Evolutionary conservation across 2,797 vertebrate genomes (phyloP).

Genomic region (Spinus olivaceus): DNA sequence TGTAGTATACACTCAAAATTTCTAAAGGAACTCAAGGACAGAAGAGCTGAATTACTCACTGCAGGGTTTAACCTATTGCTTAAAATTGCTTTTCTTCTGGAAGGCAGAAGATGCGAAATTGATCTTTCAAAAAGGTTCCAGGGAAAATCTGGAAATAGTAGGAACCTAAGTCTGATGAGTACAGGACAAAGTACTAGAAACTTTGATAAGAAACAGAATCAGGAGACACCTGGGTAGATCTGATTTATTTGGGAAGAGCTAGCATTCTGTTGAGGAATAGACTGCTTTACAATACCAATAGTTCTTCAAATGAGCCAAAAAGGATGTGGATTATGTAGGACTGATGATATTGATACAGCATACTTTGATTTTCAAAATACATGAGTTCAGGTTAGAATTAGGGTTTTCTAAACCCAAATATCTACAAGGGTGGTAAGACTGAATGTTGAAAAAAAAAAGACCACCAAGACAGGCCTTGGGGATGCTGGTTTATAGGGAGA

Average conservation of each 20-base stretch:
- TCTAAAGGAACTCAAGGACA: slow-evolving; percentile 6
- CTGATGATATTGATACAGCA: background rate
- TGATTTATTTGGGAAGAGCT: background rate
- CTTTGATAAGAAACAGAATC: background rate
- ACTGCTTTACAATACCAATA: background rate
- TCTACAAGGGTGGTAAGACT: background rate
- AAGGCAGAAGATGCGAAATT: background rate
- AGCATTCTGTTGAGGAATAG: background rate
- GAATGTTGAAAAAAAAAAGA: background rate
- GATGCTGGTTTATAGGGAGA: background rate
- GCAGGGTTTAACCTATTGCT: slow-evolving; percentile 11
- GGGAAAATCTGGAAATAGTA: background rate
- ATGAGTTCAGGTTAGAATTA: background rate
- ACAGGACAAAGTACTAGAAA: background rate
- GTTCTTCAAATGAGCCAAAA: background rate
- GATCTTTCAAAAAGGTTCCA: background rate
- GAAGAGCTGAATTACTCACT: slow-evolving; percentile 37
- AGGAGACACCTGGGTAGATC: background rate
- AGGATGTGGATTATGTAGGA: background rate
- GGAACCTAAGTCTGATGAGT: background rate
- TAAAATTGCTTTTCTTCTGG: slow-evolving; percentile 36
- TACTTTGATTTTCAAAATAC: background rate
- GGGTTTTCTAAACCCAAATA: background rate
- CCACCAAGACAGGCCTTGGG: background rate
- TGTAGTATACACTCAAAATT: background rate